Evolutionary conservation across 2,797 vertebrate species (phyloP).

Genomic region (Enteromius paludinosus): DNA sequence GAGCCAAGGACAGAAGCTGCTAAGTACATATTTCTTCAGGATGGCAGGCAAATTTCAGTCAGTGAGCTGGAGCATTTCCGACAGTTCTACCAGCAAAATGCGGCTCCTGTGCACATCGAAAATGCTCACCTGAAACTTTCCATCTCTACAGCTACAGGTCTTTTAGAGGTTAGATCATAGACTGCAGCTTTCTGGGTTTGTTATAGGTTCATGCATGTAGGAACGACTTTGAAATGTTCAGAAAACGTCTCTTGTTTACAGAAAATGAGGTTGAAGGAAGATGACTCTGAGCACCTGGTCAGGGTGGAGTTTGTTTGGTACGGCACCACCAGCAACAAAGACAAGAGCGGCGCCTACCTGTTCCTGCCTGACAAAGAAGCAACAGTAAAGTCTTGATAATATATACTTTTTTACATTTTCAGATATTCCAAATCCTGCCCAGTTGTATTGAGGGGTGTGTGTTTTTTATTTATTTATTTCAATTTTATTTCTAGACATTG

Average conservation of each 20-base stretch:
- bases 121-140: conserved; percentile 84
- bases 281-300: conserved; percentile 74
- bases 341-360: conserved; percentile 94
- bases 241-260: conserved; percentile 61
- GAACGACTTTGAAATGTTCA: conserved; percentile 2
- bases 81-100: conserved; percentile 71
- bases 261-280: conserved; percentile 81
- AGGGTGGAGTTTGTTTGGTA: conserved; percentile 90
- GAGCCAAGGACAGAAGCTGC: conserved; percentile 73
- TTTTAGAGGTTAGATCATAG: conserved; percentile 82
- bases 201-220: neutral
- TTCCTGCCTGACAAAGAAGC: conserved; percentile 89
- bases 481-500: neutral
- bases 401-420: neutral
- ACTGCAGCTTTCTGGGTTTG: neutral
- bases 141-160: conserved; percentile 80
- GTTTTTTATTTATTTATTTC: neutral
- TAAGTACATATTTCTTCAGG: conserved; percentile 76
- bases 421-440: neutral
- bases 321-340: conserved; percentile 82
- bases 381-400: conserved; percentile 76
- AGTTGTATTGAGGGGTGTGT: neutral
- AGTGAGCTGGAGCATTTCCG: conserved; percentile 75
- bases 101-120: conserved; percentile 78
- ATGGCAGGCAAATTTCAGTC: conserved; percentile 56